Evolutionary conservation across 2,888 invertebrate species (phyloP).

Genomic region (Dasypolia templi): DNA sequence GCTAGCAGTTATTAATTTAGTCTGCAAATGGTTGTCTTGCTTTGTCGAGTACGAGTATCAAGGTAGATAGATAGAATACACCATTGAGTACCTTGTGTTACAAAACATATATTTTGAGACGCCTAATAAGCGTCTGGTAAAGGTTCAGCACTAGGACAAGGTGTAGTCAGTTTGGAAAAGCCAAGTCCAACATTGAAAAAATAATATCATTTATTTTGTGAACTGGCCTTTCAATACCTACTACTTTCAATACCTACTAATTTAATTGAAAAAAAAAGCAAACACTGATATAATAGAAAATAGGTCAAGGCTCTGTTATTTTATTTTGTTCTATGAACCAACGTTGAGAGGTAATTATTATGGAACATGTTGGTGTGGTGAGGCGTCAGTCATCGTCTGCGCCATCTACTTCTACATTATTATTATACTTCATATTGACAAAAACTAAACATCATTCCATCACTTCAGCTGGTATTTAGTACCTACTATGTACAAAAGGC

Average conservation of each 20-base stretch:
- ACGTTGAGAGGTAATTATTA: background rate
- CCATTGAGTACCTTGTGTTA: too few relatives aligned
- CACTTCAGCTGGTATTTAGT: background rate
- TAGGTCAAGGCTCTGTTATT: background rate
- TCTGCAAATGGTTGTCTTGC: constrained; percentile 1
- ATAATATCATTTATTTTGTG: background rate
- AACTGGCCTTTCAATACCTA: too few relatives aligned
- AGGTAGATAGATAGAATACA: too few relatives aligned
- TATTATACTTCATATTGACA: too few relatives aligned
- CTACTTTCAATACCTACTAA: too few relatives aligned
- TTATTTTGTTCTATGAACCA: background rate
- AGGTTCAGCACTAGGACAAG: too few relatives aligned
- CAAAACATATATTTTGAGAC: background rate
- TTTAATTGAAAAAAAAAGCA: background rate
- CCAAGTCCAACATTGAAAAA: too few relatives aligned
- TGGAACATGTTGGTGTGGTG: background rate
- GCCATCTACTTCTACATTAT: background rate
- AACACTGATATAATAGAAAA: background rate
- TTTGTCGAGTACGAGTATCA: background rate
- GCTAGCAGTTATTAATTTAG: background rate
- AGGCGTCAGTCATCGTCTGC: background rate
- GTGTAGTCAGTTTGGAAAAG: background rate
- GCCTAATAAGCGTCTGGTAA: background rate
- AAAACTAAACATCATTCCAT: too few relatives aligned
- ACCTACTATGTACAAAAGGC: too few relatives aligned